Base-by-base conservation (phyloP, 2,888 invertebrate species). In the Dusona sp. region DNA sequence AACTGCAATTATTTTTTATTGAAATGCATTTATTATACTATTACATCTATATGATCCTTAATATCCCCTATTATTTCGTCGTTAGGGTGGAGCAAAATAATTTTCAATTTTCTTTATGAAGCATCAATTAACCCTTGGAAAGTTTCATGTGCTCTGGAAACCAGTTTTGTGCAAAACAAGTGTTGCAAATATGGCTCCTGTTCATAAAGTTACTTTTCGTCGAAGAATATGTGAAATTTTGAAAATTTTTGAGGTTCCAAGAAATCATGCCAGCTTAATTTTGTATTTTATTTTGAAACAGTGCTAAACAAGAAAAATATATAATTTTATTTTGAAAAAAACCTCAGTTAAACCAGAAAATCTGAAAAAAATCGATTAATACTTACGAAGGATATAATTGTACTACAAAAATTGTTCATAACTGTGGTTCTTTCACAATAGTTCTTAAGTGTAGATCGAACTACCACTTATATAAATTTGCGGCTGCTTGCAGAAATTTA, bases 11-110 rank as follows among this genome's bases (percentile, higher is more conserved):
- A 19, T 77, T 70, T 61, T 64, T 48, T 64, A 77, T 70, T 64
- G 51, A 61, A n/a, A n/a, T 48, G 77, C 57, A 64, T 45, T 72
- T 70, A 64, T 42, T 73, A 19, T n/a, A 51, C 22, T n/a, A 61
- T 74, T 45, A 67, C 19, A 54, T 29, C 19, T 33, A 16, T 36
- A 72, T 64, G 64, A 16, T 16, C 1, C 48, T 36, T 22, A 38
- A 51, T 22, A 73, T 51, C 65, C 19, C 61, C 25, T 29, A 61
- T 61, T 61, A 61, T 61, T 61, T 29, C 6, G 29, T 61, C 29
- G 29, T 61, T 61, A 61, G 16, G 61, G 29, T 6, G 61, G 61
- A 29, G 61, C 16, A 1, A 29, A 29, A 61, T 29, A 61, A 61
- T 61, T 61, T 6, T 29, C 29, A 29, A 61, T 61, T 61, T 61